Base-by-base conservation (phyloP, 2,888 invertebrate genomes). In the Drosophila paramelanica region DNA sequence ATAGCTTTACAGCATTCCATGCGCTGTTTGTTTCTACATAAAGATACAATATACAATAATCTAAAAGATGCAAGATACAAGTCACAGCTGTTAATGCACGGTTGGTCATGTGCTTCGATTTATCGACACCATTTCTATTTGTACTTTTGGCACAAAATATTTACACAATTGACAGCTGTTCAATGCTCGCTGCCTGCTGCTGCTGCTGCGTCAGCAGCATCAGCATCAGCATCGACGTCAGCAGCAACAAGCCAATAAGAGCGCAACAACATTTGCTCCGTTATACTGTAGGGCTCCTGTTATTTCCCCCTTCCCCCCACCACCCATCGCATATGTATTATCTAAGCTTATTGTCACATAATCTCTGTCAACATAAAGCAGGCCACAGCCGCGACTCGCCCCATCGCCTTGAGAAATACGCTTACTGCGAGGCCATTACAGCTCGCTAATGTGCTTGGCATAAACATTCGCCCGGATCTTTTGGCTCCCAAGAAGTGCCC, bases 161-260 rank as follows among this genome's bases (percentile, higher is more conserved):
- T 84, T 88, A 86, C 77, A 84, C 83, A 84, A 83, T 75, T 83
- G 83, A 86, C 83, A 83, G 88, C 83, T 83, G 83, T 50, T 66
- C 51, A 50, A 43, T 50, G 49, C 20, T 17, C 7, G 81, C 73
- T 75, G 72, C 49, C 61, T 53, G 41, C 56, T 14, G 45, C 61
- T 53, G 41, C 56, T 14, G 45, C 27, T 17, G 7, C 43, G 11
- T 36, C 8, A 10, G 36, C 14, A 59, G 36, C 61, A 56, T 39
- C 55, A 49, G 45, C 49, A 45, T 20, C 14, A 17, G 13, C 41
- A 11, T 17, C 7, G 5, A 3, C n/a, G 27, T 7, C 8, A 14
- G 17, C 52, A 55, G 33, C 10, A 43, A n/a, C 36, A 20, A 13
- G 25, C 17, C 52, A 47, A 47, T 36, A 46, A 46, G 41, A 57